A percentile compares a stretch with the other conserved stretches of the same genome.
Conservation (phyloP, 1,140 invertebrate species). For the Eupristina koningsbergeri region DNA sequence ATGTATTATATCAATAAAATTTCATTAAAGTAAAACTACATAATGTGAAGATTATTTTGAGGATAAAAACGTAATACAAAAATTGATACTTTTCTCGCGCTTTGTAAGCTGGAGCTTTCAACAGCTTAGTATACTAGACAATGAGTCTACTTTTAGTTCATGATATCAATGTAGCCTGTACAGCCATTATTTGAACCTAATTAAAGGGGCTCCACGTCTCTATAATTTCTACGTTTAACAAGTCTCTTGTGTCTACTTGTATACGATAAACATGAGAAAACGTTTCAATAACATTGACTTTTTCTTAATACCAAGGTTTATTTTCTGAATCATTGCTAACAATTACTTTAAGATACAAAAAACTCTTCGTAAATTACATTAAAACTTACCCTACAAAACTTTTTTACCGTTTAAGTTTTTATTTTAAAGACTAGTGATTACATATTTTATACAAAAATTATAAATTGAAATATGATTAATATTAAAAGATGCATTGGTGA, state of each 20-base stretch:
- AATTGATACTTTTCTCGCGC: conserved; percentile 4
- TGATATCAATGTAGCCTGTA: background rate
- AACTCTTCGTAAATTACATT: too few relatives aligned
- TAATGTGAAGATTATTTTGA: conserved; percentile 8
- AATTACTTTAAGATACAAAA: background rate
- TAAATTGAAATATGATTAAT: too few relatives aligned
- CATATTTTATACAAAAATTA: too few relatives aligned
- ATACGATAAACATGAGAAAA: conserved; percentile 21
- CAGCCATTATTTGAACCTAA: conserved; percentile 45
- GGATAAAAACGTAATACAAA: background rate
- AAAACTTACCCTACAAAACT: too few relatives aligned
- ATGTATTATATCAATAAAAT: background rate
- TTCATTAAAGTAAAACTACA: background rate
- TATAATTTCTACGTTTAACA: conserved; percentile 39
- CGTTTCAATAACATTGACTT: conserved; percentile 26
- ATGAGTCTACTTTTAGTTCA: conserved; percentile 39
- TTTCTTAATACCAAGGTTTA: background rate
- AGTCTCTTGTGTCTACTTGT: conserved; percentile 41
- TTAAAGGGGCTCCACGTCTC: conserved; percentile 26
- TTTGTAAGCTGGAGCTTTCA: conserved; percentile 9
- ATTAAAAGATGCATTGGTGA: too few relatives aligned
- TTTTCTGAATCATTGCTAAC: background rate
- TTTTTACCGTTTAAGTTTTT: too few relatives aligned
- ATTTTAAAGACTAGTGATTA: too few relatives aligned
- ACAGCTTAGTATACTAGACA: background rate